Conservation (phyloP, 2,113 vertebrate species). For the Paratilapia polleni region DNA sequence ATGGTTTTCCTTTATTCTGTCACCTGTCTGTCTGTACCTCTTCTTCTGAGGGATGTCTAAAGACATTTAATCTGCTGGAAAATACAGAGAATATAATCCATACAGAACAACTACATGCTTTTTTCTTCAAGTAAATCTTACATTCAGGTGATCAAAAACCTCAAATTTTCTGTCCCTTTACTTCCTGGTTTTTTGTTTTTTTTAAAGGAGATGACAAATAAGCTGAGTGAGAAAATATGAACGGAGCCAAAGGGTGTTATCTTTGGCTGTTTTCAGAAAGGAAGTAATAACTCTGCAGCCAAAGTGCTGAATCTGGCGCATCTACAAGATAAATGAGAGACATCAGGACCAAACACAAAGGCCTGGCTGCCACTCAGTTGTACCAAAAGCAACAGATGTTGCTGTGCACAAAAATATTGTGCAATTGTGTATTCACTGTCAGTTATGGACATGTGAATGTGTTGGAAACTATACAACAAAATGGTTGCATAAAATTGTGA, state of each 20-base stretch:
- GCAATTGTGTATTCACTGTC: background rate
- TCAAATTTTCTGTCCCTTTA: background rate
- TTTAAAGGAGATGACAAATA: background rate
- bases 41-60: background rate
- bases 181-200: background rate
- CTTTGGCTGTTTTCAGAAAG: conserved; percentile 41
- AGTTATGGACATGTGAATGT: background rate
- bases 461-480: background rate
- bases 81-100: background rate
- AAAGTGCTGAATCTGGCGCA: background rate
- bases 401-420: background rate
- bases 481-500: background rate
- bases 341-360: background rate
- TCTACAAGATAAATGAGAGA: conserved; percentile 14
- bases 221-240: background rate
- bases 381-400: background rate
- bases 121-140: accelerated
- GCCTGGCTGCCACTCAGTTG: background rate
- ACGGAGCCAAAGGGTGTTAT: conserved; percentile 19
- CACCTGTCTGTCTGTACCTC: background rate
- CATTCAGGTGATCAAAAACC: background rate
- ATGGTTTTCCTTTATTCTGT: background rate
- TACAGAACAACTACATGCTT: background rate
- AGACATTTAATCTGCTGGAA: background rate
- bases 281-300: background rate